A percentile compares a stretch with the other conserved stretches of the same genome.
Conservation (phyloP, 2,113 vertebrate species). For the Petromus typicus region DNA sequence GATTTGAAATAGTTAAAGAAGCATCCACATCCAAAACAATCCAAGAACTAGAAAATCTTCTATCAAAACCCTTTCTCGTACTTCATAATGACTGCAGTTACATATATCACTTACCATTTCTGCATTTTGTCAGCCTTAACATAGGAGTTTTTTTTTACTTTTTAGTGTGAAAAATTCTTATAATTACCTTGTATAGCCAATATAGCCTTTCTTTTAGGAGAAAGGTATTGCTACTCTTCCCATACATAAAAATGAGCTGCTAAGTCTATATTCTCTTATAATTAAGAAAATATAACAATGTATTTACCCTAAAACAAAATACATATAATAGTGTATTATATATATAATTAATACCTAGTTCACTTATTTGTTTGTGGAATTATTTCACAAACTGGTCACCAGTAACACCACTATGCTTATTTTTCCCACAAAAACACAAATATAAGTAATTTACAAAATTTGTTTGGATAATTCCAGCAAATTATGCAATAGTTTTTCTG, state of each 20-base stretch:
- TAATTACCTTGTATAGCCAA: background rate
- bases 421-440: background rate
- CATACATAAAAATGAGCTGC: background rate
- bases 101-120: background rate
- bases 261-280: background rate
- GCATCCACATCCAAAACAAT: background rate
- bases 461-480: background rate
- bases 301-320: background rate
- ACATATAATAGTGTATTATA: background rate
- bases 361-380: background rate
- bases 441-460: background rate
- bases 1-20: background rate
- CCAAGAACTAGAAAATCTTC: background rate
- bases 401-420: background rate
- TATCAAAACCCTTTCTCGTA: background rate
- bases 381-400: background rate
- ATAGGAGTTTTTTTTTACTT: background rate
- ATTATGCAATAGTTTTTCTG: background rate
- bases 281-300: background rate
- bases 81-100: background rate
- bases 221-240: background rate
- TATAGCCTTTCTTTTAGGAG: background rate
- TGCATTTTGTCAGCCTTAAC: background rate
- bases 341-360: background rate
- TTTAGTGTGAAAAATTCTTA: background rate